Base-by-base conservation (phyloP, 2,113 vertebrate species). In the Syngnathoides biaculeatus region DNA sequence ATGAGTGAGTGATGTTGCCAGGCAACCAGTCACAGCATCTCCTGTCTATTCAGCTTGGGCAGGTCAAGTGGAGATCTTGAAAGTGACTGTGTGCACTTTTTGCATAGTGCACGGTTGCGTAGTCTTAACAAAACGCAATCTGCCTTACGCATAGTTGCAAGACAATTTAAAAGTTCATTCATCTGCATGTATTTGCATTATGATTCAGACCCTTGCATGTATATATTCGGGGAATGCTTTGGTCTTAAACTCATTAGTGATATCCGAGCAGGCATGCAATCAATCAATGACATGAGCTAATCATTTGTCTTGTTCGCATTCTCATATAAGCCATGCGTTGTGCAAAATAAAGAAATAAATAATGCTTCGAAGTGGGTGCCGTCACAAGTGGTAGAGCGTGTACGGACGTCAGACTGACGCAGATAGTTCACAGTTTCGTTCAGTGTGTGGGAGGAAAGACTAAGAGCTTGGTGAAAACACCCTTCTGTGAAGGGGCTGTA, bases 351-450 rank as follows among this genome's bases (percentile, higher is more conserved):
- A 40, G 20, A 59, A 27, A 26, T 6, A 26, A 14, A 10, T n/a
- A 17, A 19, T 6, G 26, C 9, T 0, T 20, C 30, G 11, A 59
- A 61, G 39, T 22, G n/a, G 20, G 38, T 6, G n/a, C 38, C 35
- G 84, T 87, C 86, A 75, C 88, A 64, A 70, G 59, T 85, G 73
- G 86, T 84, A 72, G 89, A 84, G 72, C 69, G 45, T 68, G 69
- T 55, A 62, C 52, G 78, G 68, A 87, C 89, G 88, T 90, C 89
- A 90, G 76, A 75, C 75, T 90, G 89, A 90, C 89, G 89, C 89
- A 90, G 80, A 72, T 35, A 64, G 63, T 67, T 75, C 68, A 39
- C 71, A 14, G 64, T 71, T 82, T 77, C 72, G 82, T 79, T 74
- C 62, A 50, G 74, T 72, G 86, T 87, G 89, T 89, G 88, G 89